Percentiles rank a stretch among this genome's conserved stretches.
Evolutionary conservation across 2,888 invertebrate genomes (phyloP).

Genomic region (Brenthis hecate): DNA sequence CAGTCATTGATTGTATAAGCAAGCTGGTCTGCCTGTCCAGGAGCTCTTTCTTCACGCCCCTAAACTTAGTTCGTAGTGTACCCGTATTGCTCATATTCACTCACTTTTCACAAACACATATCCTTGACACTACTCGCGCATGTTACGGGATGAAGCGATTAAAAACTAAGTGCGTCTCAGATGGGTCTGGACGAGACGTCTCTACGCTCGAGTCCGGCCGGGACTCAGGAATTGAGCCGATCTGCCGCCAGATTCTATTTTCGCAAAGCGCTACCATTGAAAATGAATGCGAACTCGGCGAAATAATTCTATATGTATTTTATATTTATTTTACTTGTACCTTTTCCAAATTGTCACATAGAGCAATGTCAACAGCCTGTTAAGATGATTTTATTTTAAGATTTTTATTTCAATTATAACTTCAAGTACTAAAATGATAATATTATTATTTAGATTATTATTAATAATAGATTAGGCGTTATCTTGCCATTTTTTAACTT

Average conservation of each 20-base stretch:
- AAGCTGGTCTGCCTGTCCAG: constrained; percentile 88
- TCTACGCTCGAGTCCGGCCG: constrained; percentile 67
- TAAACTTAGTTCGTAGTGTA: constrained; percentile 85
- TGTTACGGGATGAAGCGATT: constrained; percentile 16
- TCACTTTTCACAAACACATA: constrained; percentile 49
- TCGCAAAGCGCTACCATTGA: constrained; percentile 77
- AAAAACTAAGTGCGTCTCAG: constrained; percentile 26
- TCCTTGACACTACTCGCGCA: constrained; percentile 35
- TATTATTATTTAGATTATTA: too few species aligned
- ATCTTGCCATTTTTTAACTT: too few species aligned
- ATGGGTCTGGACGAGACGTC: constrained; percentile 53
- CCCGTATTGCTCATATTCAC: constrained; percentile 79
- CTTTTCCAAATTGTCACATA: constrained; percentile 8
- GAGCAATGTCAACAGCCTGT: constrained; percentile 17
- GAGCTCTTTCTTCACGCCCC: constrained; percentile 90
- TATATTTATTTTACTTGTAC: constrained; percentile 34
- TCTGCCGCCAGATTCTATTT: constrained; percentile 81
- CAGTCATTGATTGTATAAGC: constrained; percentile 90
- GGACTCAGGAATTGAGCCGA: constrained; percentile 71
- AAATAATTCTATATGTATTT: constrained; percentile 65
- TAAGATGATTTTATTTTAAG: background rate
- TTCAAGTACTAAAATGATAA: background rate
- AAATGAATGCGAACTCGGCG: constrained; percentile 69
- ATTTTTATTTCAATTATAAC: background rate
- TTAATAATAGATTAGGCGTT: too few species aligned